phyloP scores from a whole-genome alignment of 2,888 invertebrate species.

The Pheosia gnoma region DNA sequence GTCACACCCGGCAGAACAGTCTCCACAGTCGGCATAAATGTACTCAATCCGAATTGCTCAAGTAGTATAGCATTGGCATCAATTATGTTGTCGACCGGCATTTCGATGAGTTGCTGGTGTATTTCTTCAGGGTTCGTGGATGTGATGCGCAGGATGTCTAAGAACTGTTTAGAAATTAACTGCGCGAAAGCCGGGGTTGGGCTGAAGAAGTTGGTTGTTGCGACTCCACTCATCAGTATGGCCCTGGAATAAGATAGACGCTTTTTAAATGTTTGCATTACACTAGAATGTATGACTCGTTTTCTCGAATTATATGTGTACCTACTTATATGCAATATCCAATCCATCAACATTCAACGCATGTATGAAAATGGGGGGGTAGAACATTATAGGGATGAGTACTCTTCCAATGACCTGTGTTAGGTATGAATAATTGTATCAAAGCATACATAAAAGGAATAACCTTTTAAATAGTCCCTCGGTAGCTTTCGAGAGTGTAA shows the following conservation, averaged over 20 bases:
- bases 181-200: constrained; percentile 59
- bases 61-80: constrained; percentile 55
- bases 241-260: constrained; percentile 58
- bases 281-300: too few relatives aligned
- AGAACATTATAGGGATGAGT: too few relatives aligned
- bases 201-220: constrained; percentile 55
- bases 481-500: constrained; percentile 61
- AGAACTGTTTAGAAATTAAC: constrained; percentile 45
- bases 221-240: constrained; percentile 69
- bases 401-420: too few relatives aligned
- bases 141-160: constrained; percentile 73
- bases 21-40: constrained; percentile 70
- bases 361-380: too few relatives aligned
- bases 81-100: constrained; percentile 58
- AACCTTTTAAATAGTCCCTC: constrained; percentile 67
- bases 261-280: too few relatives aligned
- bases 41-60: constrained; percentile 54
- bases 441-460: constrained; percentile 4
- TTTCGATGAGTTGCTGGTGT: constrained; percentile 53
- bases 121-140: constrained; percentile 56
- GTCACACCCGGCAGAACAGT: constrained; percentile 56
- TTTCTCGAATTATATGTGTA: too few relatives aligned
- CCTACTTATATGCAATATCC: too few relatives aligned
- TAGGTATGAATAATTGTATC: neutral
- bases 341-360: too few relatives aligned